Conservation (phyloP, 2,888 invertebrate genomes). For the Aphidius colemani region DNA sequence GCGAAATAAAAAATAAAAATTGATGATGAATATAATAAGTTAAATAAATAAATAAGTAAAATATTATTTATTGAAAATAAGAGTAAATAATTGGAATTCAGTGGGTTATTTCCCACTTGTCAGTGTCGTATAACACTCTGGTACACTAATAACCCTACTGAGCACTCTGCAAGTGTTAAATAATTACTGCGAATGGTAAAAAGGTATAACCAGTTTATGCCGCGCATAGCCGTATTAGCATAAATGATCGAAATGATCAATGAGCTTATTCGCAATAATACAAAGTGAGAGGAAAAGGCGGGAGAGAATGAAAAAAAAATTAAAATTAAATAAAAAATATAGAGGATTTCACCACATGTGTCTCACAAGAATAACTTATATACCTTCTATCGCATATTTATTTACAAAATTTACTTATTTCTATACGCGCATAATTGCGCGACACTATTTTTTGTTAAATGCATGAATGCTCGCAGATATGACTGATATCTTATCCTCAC, state of each 20-base stretch:
- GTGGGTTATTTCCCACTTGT: conserved; percentile 7
- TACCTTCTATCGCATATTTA: not conserved
- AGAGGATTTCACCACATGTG: conserved; percentile 13
- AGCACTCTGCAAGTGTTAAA: conserved; percentile 56
- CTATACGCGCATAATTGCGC: no score
- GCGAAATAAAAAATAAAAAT: not conserved
- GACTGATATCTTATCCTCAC: conserved; percentile 26
- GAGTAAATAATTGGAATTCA: no score
- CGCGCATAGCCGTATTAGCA: conserved; percentile 46
- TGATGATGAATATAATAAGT: no score
- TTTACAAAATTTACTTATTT: no score
- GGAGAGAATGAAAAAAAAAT: not conserved
- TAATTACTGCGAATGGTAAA: conserved; percentile 50
- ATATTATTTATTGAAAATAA: no score
- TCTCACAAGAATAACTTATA: conserved; percentile 4
- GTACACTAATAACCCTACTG: conserved; percentile 46
- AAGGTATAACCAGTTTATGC: conserved; percentile 48
- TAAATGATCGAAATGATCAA: conserved; percentile 57
- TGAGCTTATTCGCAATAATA: conserved; percentile 39
- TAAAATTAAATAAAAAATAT: not conserved
- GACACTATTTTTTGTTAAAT: no score
- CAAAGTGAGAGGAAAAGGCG: conserved; percentile 27
- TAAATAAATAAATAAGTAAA: no score
- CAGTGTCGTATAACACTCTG: conserved; percentile 28
- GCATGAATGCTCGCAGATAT: conserved; percentile 22